Evolutionary conservation across 2,888 invertebrate genomes (phyloP).

Genomic region (Elgonia sp.): DNA sequence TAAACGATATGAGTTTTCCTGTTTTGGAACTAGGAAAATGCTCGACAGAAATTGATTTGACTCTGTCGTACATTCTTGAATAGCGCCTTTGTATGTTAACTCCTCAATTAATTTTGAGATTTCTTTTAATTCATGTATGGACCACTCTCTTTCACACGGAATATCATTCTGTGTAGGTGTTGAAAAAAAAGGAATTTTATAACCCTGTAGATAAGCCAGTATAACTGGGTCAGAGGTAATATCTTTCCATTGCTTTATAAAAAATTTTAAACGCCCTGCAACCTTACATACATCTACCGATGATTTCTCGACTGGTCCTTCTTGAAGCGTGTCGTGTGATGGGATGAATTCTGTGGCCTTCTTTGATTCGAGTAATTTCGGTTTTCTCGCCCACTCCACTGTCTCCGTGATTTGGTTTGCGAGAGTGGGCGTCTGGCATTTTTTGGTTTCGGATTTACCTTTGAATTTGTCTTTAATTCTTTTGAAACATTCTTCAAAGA

Average conservation of each 20-base stretch:
- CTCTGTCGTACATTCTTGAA: conserved; percentile 12
- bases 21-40: conserved; percentile 56
- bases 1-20: conserved; percentile 51
- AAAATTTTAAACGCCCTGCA: not conserved
- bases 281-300: not conserved
- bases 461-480: conserved; percentile 32
- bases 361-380: too few relatives aligned
- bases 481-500: conserved; percentile 30
- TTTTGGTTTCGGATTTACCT: conserved; percentile 52
- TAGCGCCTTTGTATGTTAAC: conserved; percentile 11
- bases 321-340: too few relatives aligned
- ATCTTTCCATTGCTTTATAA: conserved; percentile 20
- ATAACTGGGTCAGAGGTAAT: conserved; percentile 48
- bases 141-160: not conserved
- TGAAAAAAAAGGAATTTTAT: conserved; percentile 51
- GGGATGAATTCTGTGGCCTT: too few relatives aligned
- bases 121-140: not conserved
- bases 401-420: too few relatives aligned
- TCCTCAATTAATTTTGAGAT: conserved; percentile 18
- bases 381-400: too few relatives aligned
- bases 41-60: conserved; percentile 61
- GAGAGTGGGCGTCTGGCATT: conserved; percentile 60
- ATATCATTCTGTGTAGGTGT: conserved; percentile 7
- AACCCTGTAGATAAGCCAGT: conserved; percentile 60
- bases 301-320: too few relatives aligned